A percentile compares a stretch with the other conserved stretches of the same genome.
Evolutionary conservation across 1,140 invertebrate species (phyloP).

Genomic region (Trichomalopsis sarcophagae): DNA sequence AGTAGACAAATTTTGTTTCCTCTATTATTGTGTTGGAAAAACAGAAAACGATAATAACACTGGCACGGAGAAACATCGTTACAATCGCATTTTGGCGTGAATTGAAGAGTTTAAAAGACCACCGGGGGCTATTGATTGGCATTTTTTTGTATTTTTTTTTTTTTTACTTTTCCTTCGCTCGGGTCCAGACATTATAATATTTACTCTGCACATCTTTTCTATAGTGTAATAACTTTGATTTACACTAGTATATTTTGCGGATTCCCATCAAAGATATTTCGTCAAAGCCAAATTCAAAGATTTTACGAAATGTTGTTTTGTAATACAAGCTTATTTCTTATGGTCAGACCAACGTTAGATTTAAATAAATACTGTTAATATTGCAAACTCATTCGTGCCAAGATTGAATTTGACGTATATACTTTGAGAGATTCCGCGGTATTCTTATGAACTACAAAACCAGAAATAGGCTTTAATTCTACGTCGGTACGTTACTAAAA

Average conservation of each 20-base stretch:
- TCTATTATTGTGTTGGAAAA: background rate
- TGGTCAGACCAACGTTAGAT: background rate
- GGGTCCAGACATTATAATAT: slow-evolving; percentile 13
- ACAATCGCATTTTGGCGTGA: slow-evolving; percentile 34
- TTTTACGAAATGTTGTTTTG: background rate
- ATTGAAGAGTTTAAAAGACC: slow-evolving; percentile 23
- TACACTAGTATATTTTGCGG: background rate
- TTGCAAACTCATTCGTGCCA: background rate
- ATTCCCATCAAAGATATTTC: slow-evolving; percentile 22
- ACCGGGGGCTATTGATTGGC: background rate
- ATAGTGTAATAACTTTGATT: slow-evolving; percentile 27
- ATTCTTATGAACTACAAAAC: slow-evolving; percentile 23
- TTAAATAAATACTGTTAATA: slow-evolving; percentile 15
- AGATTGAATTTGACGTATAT: slow-evolving; percentile 21
- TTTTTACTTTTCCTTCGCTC: slow-evolving; percentile 14
- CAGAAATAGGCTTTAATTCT: background rate
- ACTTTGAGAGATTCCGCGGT: background rate
- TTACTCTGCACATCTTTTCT: slow-evolving; percentile 22
- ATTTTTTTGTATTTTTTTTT: slow-evolving; percentile 27
- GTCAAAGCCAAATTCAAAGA: slow-evolving; percentile 8
- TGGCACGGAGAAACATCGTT: slow-evolving; percentile 44
- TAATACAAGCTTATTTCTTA: background rate
- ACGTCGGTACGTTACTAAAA: background rate
- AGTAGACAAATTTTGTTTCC: background rate
- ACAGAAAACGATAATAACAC: slow-evolving; percentile 9